Evolutionary conservation across 2,113 vertebrate genomes (phyloP).

Genomic region (Pluvianellus socialis): DNA sequence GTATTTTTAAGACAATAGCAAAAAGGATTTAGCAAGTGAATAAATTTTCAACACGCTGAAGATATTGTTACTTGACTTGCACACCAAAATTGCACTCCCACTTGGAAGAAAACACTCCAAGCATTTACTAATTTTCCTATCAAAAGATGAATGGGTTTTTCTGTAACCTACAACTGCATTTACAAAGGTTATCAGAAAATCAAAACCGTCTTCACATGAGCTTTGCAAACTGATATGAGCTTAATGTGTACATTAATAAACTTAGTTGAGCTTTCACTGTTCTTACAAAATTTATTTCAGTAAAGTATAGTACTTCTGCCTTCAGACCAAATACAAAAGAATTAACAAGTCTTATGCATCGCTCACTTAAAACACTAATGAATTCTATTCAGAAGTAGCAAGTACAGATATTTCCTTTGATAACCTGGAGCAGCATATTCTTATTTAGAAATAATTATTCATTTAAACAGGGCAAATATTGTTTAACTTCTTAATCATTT

Average conservation of each 20-base stretch:
- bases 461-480: not conserved
- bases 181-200: not conserved
- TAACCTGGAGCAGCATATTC: not conserved
- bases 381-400: not conserved
- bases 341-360: not conserved
- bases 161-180: not conserved
- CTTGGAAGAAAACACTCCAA: not conserved
- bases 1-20: not conserved
- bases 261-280: not conserved
- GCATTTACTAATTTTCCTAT: not conserved
- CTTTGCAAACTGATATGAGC: not conserved
- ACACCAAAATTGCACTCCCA: not conserved
- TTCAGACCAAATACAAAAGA: not conserved
- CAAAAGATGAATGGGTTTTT: not conserved
- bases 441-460: not conserved
- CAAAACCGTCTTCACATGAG: not conserved
- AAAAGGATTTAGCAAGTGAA: not conserved
- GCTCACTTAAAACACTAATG: not conserved
- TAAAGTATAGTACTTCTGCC: not conserved
- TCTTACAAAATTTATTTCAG: not conserved
- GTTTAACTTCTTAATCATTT: not conserved
- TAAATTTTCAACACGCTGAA: not conserved
- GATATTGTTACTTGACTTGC: not conserved
- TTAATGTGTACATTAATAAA: not conserved
- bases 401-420: not conserved